phyloP scores from a whole-genome alignment of 1,140 invertebrate genomes.

The Bicyclus anynana region DNA sequence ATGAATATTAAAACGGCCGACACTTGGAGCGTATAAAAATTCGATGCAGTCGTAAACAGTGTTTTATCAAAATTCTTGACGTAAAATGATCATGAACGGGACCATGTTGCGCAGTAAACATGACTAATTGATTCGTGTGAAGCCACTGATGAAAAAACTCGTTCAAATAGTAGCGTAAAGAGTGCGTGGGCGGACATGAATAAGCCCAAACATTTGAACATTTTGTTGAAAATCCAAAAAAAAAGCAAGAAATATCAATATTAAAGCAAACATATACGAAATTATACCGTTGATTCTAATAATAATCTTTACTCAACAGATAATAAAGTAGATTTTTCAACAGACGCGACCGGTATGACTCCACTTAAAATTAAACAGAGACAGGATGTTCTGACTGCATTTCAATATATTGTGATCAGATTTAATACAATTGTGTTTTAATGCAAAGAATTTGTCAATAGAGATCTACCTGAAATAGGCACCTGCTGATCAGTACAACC shows the following conservation, averaged over 20 bases:
- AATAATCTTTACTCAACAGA: neutral
- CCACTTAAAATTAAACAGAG: constrained; percentile 17
- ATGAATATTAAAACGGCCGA: constrained; percentile 61
- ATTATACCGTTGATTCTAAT: neutral
- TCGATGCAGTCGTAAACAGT: constrained; percentile 45
- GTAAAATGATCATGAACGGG: constrained; percentile 34
- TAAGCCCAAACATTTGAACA: constrained; percentile 21
- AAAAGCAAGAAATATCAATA: constrained; percentile 21
- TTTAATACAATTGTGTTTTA: constrained; percentile 41
- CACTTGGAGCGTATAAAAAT: constrained; percentile 40
- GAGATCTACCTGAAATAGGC: constrained; percentile 56
- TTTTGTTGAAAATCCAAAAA: constrained; percentile 23
- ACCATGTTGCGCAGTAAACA: constrained; percentile 31
- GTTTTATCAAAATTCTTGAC: constrained; percentile 42
- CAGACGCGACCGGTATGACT: neutral
- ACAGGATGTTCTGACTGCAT: constrained; percentile 33
- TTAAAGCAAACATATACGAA: neutral
- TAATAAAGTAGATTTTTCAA: constrained; percentile 12
- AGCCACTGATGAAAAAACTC: constrained; percentile 28
- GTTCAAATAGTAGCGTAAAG: constrained; percentile 22
- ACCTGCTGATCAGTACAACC: constrained; percentile 50
- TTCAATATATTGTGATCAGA: constrained; percentile 48
- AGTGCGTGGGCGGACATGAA: constrained; percentile 23
- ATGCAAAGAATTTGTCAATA: constrained; percentile 45
- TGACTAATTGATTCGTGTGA: constrained; percentile 38